phyloP scores from a whole-genome alignment of 2,797 vertebrate species.

The Lagocephalus sceleratus region DNA sequence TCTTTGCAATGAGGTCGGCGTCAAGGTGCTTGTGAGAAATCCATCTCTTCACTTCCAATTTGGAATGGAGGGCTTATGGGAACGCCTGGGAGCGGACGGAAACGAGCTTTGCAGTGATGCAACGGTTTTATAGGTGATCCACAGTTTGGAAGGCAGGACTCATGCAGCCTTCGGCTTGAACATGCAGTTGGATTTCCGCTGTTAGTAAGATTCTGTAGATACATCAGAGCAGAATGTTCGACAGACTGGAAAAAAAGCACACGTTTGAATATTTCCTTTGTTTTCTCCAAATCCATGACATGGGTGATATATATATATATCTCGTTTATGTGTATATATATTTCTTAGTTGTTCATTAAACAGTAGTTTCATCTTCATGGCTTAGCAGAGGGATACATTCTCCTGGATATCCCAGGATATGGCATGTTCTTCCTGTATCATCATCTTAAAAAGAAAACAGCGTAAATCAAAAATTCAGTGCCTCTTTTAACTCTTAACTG shows the following conservation, averaged over 20 bases:
- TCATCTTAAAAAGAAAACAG: slow-evolving; percentile 63
- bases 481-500: slow-evolving; percentile 47
- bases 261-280: slow-evolving; percentile 48
- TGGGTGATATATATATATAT: no score
- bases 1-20: slow-evolving; percentile 37
- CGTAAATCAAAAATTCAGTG: slow-evolving; percentile 35
- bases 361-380: slow-evolving; percentile 67
- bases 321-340: not conserved
- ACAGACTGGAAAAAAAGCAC: slow-evolving; percentile 41
- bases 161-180: slow-evolving; percentile 79
- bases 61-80: slow-evolving; percentile 57
- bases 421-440: slow-evolving; percentile 70
- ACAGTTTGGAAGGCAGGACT: slow-evolving; percentile 77
- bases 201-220: slow-evolving; percentile 71
- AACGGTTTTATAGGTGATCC: slow-evolving; percentile 70
- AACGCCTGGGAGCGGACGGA: slow-evolving; percentile 69
- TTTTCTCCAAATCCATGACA: slow-evolving; percentile 31
- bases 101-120: slow-evolving; percentile 70
- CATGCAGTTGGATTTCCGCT: slow-evolving; percentile 74
- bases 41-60: slow-evolving; percentile 46
- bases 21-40: slow-evolving; percentile 63
- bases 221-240: slow-evolving; percentile 60
- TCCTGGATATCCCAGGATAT: slow-evolving; percentile 67
- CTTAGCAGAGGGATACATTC: slow-evolving; percentile 64
- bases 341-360: slow-evolving; percentile 48